phyloP scores from a whole-genome alignment of 1,140 invertebrate species.

The Hydropsyche tenuis region DNA sequence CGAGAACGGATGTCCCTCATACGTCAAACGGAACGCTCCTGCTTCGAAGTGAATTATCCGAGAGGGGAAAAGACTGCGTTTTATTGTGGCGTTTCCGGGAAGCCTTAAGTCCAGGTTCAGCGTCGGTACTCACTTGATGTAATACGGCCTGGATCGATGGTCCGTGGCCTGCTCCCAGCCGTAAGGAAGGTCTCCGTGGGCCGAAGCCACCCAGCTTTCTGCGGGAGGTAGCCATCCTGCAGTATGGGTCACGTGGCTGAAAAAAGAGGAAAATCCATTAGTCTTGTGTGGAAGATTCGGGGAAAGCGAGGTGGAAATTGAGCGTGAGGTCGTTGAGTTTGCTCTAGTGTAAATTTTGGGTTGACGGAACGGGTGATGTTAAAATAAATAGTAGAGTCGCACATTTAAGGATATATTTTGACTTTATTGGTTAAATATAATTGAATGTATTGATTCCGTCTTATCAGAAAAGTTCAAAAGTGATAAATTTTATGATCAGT shows the following conservation, averaged over 20 bases:
- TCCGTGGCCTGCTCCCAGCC: conserved; percentile 89
- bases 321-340: too few relatives aligned
- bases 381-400: too few relatives aligned
- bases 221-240: conserved; percentile 85
- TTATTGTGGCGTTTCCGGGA: neutral
- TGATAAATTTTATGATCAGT: too few relatives aligned
- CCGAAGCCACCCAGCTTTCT: conserved; percentile 74
- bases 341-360: too few relatives aligned
- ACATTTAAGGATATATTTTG: too few relatives aligned
- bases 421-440: too few relatives aligned
- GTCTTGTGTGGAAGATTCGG: too few relatives aligned
- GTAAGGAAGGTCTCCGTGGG: conserved; percentile 72
- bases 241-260: conserved; percentile 78
- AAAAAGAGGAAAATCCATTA: conserved; percentile 49
- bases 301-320: neutral
- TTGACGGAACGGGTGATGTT: too few relatives aligned
- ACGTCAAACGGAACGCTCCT: neutral
- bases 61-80: neutral
- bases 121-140: conserved; percentile 78
- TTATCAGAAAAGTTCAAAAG: too few relatives aligned
- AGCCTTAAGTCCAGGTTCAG: neutral
- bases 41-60: neutral
- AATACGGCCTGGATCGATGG: conserved; percentile 80
- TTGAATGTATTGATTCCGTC: too few relatives aligned
- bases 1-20: neutral